A percentile compares a stretch with the other conserved stretches of the same genome.
These are phyloP conservation scores for Acipenser transmontanus DNA, from an alignment of 2,797 vertebrate species.

Conservation along the genomic window DNA sequence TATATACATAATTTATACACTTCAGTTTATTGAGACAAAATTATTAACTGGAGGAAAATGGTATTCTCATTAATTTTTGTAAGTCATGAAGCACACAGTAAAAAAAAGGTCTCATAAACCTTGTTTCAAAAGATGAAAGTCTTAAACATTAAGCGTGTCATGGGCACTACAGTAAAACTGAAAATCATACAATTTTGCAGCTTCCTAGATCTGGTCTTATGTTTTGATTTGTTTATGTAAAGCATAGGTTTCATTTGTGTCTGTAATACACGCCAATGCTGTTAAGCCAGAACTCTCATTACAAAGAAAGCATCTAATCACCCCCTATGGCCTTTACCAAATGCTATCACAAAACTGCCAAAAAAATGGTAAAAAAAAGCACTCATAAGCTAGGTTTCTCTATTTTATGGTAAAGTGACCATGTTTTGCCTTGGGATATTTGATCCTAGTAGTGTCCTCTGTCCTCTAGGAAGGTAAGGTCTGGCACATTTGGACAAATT, in stretches of 20 bases:
- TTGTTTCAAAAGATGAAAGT: too few relatives aligned
- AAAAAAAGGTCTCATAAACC: too few relatives aligned
- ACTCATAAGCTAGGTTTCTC: slow-evolving; percentile 26
- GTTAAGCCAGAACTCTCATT: slow-evolving; percentile 50
- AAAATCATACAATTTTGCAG: too few relatives aligned
- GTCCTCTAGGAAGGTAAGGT: slow-evolving; percentile 21
- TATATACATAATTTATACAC: too few relatives aligned
- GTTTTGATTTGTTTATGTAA: too few relatives aligned
- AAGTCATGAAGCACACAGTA: too few relatives aligned
- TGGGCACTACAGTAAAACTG: too few relatives aligned
- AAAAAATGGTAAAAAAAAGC: slow-evolving; percentile 28
- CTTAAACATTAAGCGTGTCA: too few relatives aligned
- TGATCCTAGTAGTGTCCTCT: slow-evolving; percentile 25
- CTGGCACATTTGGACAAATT: slow-evolving; percentile 18
- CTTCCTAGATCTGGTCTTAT: too few relatives aligned
- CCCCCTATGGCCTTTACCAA: slow-evolving; percentile 47
- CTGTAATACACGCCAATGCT: slow-evolving; percentile 44
- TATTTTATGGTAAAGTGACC: slow-evolving; percentile 28
- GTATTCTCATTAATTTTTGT: too few relatives aligned
- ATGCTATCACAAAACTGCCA: slow-evolving; percentile 46
- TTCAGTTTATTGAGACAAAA: too few relatives aligned
- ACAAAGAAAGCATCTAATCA: slow-evolving; percentile 48
- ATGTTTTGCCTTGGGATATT: slow-evolving; percentile 23
- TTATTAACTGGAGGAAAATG: too few relatives aligned
- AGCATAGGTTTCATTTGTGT: slow-evolving; percentile 19